Evolutionary conservation across 2,113 vertebrate species (phyloP).

Genomic region (Plectropomus leopardus): DNA sequence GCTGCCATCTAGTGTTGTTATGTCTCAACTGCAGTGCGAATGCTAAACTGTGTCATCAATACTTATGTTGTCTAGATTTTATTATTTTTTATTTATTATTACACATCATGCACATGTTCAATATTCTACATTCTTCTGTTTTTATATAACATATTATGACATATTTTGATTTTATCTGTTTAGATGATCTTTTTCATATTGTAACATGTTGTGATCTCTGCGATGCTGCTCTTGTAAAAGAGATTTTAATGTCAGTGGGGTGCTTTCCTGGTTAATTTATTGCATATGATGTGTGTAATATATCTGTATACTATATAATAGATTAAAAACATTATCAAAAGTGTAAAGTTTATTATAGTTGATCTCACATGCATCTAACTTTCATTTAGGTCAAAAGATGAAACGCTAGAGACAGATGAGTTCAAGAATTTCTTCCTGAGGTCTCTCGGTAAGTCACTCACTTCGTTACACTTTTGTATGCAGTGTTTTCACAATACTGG

Average conservation of each 20-base stretch:
- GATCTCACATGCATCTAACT: background rate
- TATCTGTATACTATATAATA: background rate
- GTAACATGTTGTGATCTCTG: background rate
- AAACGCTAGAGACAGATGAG: slow-evolving; percentile 86
- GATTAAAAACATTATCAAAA: background rate
- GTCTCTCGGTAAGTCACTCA: slow-evolving; percentile 87
- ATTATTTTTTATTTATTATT: too few species aligned
- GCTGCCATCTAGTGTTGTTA: slow-evolving; percentile 74
- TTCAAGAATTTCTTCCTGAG: slow-evolving; percentile 89
- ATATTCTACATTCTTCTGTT: background rate
- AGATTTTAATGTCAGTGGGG: background rate
- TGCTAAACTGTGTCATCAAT: background rate
- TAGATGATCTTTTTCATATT: background rate
- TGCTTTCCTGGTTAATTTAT: background rate
- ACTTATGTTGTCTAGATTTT: background rate
- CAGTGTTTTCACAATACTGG: too few species aligned
- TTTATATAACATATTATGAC: background rate
- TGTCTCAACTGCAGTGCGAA: slow-evolving; percentile 1
- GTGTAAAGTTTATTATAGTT: background rate
- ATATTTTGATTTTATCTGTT: background rate
- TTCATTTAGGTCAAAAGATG: slow-evolving; percentile 88
- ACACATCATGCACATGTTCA: too few species aligned
- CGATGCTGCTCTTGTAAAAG: background rate
- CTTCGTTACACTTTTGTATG: background rate
- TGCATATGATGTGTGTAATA: background rate